These are phyloP conservation scores for rat (Rattus norvegicus) DNA, from an alignment of 2,113 vertebrate species.

Conservation along the genomic window GRCr8 NC_086022.1:118617501-118618000, in stretches of 20 bases:
- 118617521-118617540: constrained; percentile 62
- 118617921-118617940: neutral
- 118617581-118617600: neutral
- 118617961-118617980: neutral
- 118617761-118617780: neutral
- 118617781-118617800: neutral
- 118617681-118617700: neutral
- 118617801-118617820: neutral
- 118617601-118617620: neutral
- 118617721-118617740: neutral
- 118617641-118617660: neutral
- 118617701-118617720: neutral
- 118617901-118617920: neutral
- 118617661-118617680: neutral
- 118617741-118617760: neutral
- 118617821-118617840: neutral
- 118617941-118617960: neutral
- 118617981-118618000: constrained; percentile 22
- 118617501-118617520: constrained; percentile 56
- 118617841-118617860: neutral
- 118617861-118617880: neutral
- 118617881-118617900: neutral
- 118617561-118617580: neutral
- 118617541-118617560: neutral
- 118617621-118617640: neutral